Base-by-base conservation (phyloP, 2,113 vertebrate species). In the Paracyprichromis sp. region DNA sequence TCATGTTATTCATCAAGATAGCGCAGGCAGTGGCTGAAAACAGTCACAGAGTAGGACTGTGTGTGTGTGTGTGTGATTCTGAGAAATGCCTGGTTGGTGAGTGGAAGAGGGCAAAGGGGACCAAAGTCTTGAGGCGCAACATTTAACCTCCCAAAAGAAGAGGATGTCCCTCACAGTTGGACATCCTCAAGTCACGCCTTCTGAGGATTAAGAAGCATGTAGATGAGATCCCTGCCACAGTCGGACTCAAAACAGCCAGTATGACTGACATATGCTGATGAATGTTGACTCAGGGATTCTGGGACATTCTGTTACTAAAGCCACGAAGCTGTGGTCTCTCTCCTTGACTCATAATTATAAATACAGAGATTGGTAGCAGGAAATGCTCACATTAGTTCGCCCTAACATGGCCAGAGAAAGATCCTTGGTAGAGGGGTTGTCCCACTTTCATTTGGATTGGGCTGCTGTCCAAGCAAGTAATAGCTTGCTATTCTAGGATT, bases 101-200 rank as follows among this genome's bases (percentile, higher is more conserved):
- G 63, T 21, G 80, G 76, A 82, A 17, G 29, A n/a, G 85, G 43
- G 7, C 52, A 85, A 19, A 86, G 86, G 79, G 9, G 82, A 56
- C 9, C 5, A 5, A 83, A 86, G 88, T 80, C 91, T 86, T 82
- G 89, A 86, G 71, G 89, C 38, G 57, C 82, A 43, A 40, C 6
- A 26, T 89, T 86, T 86, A 92, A 90, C 90, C 86, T 84, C 83
- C 61, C 47, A 91, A 91, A 92, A 93, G 89, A 92, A 92, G 84
- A 88, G 85, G 88, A 87, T 92, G 53, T 80, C 80, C 81, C 61
- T 91, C 88, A 78, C 92, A 83, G 88, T 76, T 47, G 80, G 88
- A 90, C 61, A 21, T 59, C 4, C 24, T 26, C 24, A 26, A 26
- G 24, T 26, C 24, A 26, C 24, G 24, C 24, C 24, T 26, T 26